Evolutionary conservation across 2,797 vertebrate genomes (phyloP).

Genomic region (Furcifer pardalis): DNA sequence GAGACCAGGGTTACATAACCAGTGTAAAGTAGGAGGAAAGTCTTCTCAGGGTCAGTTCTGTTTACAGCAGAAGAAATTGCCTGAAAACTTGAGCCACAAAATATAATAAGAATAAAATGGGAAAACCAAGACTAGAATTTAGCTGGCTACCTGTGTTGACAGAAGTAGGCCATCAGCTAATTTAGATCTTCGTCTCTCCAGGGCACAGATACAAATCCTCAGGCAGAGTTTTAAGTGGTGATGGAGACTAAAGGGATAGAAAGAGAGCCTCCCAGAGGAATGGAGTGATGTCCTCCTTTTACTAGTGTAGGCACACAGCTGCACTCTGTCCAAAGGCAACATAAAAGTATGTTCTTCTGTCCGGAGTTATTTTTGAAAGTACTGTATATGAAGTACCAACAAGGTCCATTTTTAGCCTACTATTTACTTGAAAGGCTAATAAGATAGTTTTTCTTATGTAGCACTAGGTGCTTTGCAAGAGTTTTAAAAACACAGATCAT

Average conservation of each 20-base stretch:
- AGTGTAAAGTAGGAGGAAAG: neutral
- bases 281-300: no score
- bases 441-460: neutral
- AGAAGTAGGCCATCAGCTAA: no score
- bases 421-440: neutral
- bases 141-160: no score
- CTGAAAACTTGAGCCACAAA: neutral
- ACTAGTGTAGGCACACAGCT: no score
- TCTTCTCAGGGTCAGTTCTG: slow-evolving; percentile 13
- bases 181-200: no score
- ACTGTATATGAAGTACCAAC: neutral
- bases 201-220: no score
- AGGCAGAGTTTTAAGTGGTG: no score
- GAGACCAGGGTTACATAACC: slow-evolving; percentile 4
- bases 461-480: neutral
- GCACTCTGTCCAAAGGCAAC: neutral
- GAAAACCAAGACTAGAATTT: neutral
- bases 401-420: neutral
- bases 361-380: slow-evolving; percentile 9
- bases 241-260: no score
- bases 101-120: neutral
- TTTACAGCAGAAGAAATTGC: slow-evolving; percentile 3
- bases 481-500: neutral
- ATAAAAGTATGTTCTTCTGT: neutral
- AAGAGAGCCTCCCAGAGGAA: no score